Evolutionary conservation across 2,113 vertebrate genomes (phyloP), one percentile per base, ranked within the genome.

Genomic region (Labrus mixtus): DNA sequence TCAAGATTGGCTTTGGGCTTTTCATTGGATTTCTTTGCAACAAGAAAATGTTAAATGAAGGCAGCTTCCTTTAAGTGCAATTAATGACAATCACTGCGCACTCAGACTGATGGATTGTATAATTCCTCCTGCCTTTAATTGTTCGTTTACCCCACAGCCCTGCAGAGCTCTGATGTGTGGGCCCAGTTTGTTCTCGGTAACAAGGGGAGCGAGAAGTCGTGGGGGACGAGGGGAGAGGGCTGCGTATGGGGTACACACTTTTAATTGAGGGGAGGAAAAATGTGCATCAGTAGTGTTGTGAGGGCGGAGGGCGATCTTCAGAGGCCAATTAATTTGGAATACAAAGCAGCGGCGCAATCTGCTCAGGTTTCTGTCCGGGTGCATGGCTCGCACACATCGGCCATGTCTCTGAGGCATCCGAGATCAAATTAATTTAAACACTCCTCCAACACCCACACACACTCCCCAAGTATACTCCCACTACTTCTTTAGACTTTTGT

Each of bases 291-390:
- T 91, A 82, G 82, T 82, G 83, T 79, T 82, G 81, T 77, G 89
- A 86, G 82, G 86, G 87, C 25, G 73, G 76, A 76, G 79, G 87
- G 86, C 20, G 58, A 91, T 93, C 93, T 94, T 94, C 89, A 89
- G 93, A 94, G 94, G 94, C 93, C 93, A 95, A 94, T 95, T 95
- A 95, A 92, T 91, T 81, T 90, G 90, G 91, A 94, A 95, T 92
- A 93, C 91, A 94, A 94, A 94, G 84, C 90, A 95, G 91, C 23
- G 37, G 75, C 33, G 85, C 93, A 93, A 93, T 94, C 93, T 93
- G 92, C 91, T 92, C 89, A 71, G 84, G 86, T 89, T 88, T 90
- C 87, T 80, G 89, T 83, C 85, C 56, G 78, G 85, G 88, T 82
- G 65, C 73, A 51, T 69, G 68, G 79, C 84, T 53, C 64, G 53